Evolutionary conservation across 2,113 vertebrate species (phyloP), one percentile per base, ranked within the genome.

Genomic region (Trematomus loennbergii): DNA sequence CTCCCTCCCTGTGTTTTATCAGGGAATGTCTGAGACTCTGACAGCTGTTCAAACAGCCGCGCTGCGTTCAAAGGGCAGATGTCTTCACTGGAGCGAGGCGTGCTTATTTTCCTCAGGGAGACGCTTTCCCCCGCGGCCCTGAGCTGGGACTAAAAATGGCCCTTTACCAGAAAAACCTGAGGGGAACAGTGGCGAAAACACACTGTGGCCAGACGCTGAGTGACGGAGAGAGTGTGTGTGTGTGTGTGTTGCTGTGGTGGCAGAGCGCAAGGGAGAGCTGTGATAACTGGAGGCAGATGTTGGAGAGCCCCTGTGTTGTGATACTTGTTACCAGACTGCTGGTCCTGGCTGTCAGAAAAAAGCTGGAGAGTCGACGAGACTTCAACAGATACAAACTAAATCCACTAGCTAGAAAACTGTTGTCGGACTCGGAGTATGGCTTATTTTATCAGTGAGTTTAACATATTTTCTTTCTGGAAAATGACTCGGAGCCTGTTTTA

Each of bases 11-110:
- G 82, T 89, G 93, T 93, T 94, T 89, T 94, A 94, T 90, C 93
- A 92, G 87, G 71, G 84, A 86, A 89, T 86, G 80, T 82, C 90
- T 89, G 93, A 86, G 87, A 91, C 85, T 87, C 89, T 89, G 87
- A 92, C 94, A 95, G 94, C 94, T 95, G 94, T 95, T 95, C 92
- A 94, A 95, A 95, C 95, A 95, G 93, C 91, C 87, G 81, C 52
- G 77, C 85, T 88, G 36, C 81, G 92, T 93, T 92, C 91, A 92
- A 94, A 94, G 94, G 94, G 92, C 93, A 95, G 93, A 95, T 95
- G 94, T 94, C 93, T 93, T 93, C 92, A 89, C 84, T 88, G 90
- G 90, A 94, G 89, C 91, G 91, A 92, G 85, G 89, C 92, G 15
- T 95, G 94, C 93, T 95, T 94, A 90, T 94, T 95, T 95, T 94